Evolutionary conservation across 2,797 vertebrate genomes (phyloP).

Genomic region (Sitta carolinensis): DNA sequence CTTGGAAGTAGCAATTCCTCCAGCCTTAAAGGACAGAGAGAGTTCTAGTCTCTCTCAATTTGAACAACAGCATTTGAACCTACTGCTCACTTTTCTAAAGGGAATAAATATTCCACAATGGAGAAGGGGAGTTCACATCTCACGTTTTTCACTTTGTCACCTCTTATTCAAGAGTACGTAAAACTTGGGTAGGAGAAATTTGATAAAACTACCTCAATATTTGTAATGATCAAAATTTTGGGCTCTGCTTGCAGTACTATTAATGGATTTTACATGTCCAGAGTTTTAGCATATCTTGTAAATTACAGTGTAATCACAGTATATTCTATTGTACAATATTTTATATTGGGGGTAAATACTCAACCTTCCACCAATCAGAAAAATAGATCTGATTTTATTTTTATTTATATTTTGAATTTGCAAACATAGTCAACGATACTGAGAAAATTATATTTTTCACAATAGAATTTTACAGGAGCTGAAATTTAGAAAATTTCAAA

Average conservation of each 20-base stretch:
- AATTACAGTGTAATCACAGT: neutral
- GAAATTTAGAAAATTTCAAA: neutral
- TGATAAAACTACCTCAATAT: neutral
- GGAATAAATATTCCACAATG: neutral
- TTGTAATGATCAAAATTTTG: neutral
- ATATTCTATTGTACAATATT: neutral
- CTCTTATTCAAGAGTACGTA: neutral
- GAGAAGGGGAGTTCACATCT: neutral
- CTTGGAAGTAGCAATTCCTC: neutral
- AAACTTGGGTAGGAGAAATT: neutral
- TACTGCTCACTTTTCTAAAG: neutral
- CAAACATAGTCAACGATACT: neutral
- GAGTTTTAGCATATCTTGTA: neutral
- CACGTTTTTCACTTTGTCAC: neutral
- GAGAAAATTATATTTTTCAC: neutral
- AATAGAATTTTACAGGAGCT: neutral
- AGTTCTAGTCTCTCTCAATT: neutral
- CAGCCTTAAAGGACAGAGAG: neutral
- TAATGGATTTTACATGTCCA: neutral
- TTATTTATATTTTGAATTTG: neutral
- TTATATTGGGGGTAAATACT: neutral
- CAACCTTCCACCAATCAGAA: neutral
- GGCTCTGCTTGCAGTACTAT: neutral
- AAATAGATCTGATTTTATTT: neutral
- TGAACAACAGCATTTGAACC: neutral